phyloP scores from a whole-genome alignment of 2,888 invertebrate species.

The Mythimna albipuncta region DNA sequence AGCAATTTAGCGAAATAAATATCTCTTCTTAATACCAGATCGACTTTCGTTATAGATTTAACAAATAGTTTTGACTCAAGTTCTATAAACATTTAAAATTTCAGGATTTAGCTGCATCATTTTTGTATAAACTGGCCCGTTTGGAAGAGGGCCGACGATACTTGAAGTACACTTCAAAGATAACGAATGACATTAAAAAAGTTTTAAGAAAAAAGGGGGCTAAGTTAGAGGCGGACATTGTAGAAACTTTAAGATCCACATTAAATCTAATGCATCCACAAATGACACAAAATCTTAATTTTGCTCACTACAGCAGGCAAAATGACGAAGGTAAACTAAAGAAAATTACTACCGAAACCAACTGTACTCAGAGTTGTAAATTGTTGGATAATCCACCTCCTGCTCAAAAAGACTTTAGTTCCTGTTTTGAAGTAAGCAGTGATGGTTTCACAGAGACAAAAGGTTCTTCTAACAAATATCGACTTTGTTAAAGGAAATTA shows the following conservation, averaged over 20 bases:
- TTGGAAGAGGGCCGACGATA: slow-evolving; percentile 84
- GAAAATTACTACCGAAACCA: slow-evolving; percentile 68
- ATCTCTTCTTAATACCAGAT: too few species aligned
- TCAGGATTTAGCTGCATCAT: slow-evolving; percentile 77
- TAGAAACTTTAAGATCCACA: slow-evolving; percentile 74
- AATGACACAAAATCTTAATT: slow-evolving; percentile 67
- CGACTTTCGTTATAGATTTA: too few species aligned
- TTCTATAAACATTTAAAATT: slow-evolving; percentile 52
- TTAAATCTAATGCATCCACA: slow-evolving; percentile 76
- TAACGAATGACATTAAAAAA: slow-evolving; percentile 81
- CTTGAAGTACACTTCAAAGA: slow-evolving; percentile 82
- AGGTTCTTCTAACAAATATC: slow-evolving; percentile 71
- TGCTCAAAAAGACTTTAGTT: slow-evolving; percentile 32
- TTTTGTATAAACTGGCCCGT: slow-evolving; percentile 77
- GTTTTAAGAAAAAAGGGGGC: slow-evolving; percentile 75
- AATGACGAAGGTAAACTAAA: slow-evolving; percentile 77
- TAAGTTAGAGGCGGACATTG: slow-evolving; percentile 71
- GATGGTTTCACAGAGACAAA: slow-evolving; percentile 60
- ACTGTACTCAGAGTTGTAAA: slow-evolving; percentile 52
- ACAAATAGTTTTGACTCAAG: too few species aligned
- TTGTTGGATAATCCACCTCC: slow-evolving; percentile 56
- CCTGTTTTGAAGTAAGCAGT: slow-evolving; percentile 23
- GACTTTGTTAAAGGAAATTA: slow-evolving; percentile 61
- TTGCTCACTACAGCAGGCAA: slow-evolving; percentile 75
- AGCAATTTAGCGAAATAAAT: too few species aligned